Conservation (phyloP, 2,797 vertebrate genomes). For the Emys orbicularis region DNA sequence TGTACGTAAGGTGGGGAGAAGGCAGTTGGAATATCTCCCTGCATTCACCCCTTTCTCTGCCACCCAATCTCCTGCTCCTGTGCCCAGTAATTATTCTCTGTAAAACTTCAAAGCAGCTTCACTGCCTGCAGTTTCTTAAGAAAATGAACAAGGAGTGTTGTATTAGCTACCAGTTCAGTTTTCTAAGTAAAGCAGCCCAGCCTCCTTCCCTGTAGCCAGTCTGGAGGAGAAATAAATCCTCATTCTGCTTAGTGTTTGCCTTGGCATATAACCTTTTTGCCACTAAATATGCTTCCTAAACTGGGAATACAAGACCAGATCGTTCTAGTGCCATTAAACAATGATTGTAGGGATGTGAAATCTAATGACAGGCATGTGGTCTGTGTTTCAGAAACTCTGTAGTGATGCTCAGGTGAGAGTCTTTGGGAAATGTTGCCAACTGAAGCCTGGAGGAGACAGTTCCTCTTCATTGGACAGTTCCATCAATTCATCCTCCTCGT, state of each 20-base stretch:
- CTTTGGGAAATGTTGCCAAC: constrained; percentile 94
- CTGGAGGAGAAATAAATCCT: background rate
- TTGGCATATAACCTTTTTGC: background rate
- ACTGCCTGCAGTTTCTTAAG: background rate
- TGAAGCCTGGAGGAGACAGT: constrained; percentile 94
- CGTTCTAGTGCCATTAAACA: background rate
- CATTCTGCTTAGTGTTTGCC: background rate
- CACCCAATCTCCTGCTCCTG: background rate
- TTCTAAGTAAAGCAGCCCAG: background rate
- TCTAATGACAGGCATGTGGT: background rate
- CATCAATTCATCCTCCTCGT: constrained; percentile 83
- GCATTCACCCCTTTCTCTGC: background rate
- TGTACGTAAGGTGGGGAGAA: background rate
- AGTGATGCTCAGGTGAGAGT: constrained; percentile 91
- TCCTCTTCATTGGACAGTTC: constrained; percentile 96
- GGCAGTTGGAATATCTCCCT: background rate
- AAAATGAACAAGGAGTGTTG: background rate
- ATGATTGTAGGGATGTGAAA: background rate
- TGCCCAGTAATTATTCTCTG: background rate
- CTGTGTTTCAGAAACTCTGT: constrained; percentile 87
- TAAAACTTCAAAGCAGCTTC: background rate
- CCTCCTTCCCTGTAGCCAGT: background rate
- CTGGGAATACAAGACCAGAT: background rate
- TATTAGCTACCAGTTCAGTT: background rate
- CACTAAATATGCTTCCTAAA: background rate